Evolutionary conservation across 2,113 vertebrate genomes (phyloP).

Genomic region (Hippocampus guttulatus): DNA sequence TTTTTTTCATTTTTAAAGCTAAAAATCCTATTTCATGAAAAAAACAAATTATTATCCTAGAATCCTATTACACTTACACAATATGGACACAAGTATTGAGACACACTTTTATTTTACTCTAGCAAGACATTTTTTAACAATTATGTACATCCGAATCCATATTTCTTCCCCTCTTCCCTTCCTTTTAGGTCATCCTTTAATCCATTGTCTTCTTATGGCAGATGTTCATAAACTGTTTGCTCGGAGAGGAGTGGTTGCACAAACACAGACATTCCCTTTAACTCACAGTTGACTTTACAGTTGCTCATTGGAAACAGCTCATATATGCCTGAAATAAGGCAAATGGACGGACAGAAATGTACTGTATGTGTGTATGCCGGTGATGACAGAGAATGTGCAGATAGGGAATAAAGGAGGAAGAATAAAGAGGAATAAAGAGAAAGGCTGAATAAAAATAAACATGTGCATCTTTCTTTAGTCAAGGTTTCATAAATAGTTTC

Average conservation of each 20-base stretch:
- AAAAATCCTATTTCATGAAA: too few relatives aligned
- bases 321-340: neutral
- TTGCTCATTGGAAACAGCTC: neutral
- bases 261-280: neutral
- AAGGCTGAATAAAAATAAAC: neutral
- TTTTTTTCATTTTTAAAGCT: too few relatives aligned
- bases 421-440: too few relatives aligned
- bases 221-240: neutral
- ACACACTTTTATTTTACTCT: too few relatives aligned
- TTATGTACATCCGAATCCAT: too few relatives aligned
- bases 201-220: too few relatives aligned
- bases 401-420: too few relatives aligned
- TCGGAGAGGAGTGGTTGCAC: neutral
- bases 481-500: neutral
- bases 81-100: too few relatives aligned
- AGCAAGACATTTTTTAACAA: too few relatives aligned
- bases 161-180: too few relatives aligned
- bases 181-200: neutral
- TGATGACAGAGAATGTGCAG: neutral
- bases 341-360: neutral
- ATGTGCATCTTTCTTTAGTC: neutral
- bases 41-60: too few relatives aligned
- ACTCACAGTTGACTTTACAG: neutral
- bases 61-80: too few relatives aligned
- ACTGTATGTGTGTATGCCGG: neutral